Evolutionary conservation across 35 echinoderm and acorn worm genomes (phyloP), one percentile per base, ranked within the genome.

Genomic region (Strongylocentrotus purpuratus): DNA sequence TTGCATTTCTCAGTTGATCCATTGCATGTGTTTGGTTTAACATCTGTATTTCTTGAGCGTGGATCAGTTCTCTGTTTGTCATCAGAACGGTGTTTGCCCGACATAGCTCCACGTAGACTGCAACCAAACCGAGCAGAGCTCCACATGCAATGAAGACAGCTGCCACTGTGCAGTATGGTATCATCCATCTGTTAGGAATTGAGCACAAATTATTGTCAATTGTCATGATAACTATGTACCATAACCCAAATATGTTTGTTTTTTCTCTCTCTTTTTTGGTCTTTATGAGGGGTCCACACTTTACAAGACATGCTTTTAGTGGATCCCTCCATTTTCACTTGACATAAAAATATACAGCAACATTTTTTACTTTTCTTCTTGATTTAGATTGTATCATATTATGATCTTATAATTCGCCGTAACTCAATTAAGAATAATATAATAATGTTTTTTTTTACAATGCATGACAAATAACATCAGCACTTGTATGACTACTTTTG

Each of bases 91-190:
- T 25, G 91, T 93, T 93, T 47, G 91, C 45, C n/a, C n/a, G 91
- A 93, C 91, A 93, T 58, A 93, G 91, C 91, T 93, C 91, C 91
- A 93, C 91, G 91, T 93, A 93, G 22, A 93, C 48, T 18, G 46
- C 91, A 12, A 93, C 28, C 91, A 93, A 14, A 12, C 91, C 91
- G 0, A 93, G 91, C 28, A 93, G n/a, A 2, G 91, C 91, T 31
- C 91, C 91, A 5, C 13, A 58, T 28, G 91, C 46, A 9, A 93
- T 58, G 48, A 93, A 46, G 31, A 93, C 91, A 58, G 91, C 91
- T 14, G 48, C 45, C 48, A 93, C 20, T 48, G 91, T 93, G 31
- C 91, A 93, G 48, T 93, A 93, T 31, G 91, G 91, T 31, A 93
- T 6, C 48, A 93, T 0, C 91, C 91, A 93, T 45, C 91, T 93